Evolutionary conservation across 2,797 vertebrate species (phyloP), one percentile per base, ranked within the genome.

Genomic region (Peromyscus nudipes): DNA sequence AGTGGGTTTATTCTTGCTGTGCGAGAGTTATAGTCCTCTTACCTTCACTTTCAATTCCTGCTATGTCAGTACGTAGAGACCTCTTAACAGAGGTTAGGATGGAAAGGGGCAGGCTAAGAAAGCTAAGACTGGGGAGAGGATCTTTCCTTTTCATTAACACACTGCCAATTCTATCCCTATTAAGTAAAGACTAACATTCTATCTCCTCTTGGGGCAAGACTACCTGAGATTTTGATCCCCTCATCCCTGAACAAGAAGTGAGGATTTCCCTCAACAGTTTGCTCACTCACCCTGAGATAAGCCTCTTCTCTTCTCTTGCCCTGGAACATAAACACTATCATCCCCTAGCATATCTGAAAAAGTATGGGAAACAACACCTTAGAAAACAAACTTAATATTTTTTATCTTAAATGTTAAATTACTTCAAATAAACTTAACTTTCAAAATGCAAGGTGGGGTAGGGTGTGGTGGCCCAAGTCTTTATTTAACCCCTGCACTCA

Each of bases 361-460:
- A 60, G 2, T 55, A 62, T 89, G 43, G 52, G 73, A 94, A 92
- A 19, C 37, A 88, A 49, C 71, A 17, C 21, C 60, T 25, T 79
- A 49, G 13, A 34, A 67, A 67, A 67, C 64, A 29, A 29, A 29
- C 27, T 65, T 65, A 27, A 29, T 64, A 40, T 27, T 55, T 4
- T 77, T 14, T 77, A 80, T 75, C 40, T 95, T 43, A 23, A 88
- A 46, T 91, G 29, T 14, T 86, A 52, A 71, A 52, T 52, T 84
- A 71, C 65, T 29, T 52, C n/a, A 46, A 95, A 91, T 73, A 71
- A 71, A 49, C 40, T 75, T 82, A 62, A 75, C 40, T 96, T 92
- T 92, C n/a, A 91, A 88, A 57, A 85, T 90, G 13, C 12, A 95
- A 96, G 19, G 12, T 89, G 31, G 27, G 86, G 37, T 55, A 27